Conservation (phyloP, 1,140 invertebrate species). For the Ceratitis capitata region DNA sequence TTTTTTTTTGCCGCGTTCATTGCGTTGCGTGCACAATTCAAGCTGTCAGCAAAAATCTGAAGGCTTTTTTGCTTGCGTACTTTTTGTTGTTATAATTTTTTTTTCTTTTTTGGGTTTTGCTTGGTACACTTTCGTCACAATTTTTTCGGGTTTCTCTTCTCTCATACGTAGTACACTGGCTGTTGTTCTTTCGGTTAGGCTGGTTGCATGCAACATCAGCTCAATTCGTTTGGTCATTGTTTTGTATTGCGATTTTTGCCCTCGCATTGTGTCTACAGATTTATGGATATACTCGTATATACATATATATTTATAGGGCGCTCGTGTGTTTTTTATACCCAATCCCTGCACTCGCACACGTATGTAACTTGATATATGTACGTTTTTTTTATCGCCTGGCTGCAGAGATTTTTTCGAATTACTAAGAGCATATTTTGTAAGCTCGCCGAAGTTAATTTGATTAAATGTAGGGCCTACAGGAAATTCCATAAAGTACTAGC, state of each 20-base stretch:
- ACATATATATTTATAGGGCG: neutral
- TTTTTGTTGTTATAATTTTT: neutral
- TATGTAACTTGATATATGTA: neutral
- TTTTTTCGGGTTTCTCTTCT: no score
- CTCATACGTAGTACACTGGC: no score
- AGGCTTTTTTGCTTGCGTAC: neutral
- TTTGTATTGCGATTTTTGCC: neutral
- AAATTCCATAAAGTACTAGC: neutral
- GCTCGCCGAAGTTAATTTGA: constrained; percentile 28
- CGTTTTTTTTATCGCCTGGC: neutral
- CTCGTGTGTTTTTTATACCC: neutral
- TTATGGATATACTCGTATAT: neutral
- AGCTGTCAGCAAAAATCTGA: constrained; percentile 23
- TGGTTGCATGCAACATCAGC: neutral
- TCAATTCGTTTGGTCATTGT: neutral
- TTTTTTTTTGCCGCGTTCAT: neutral
- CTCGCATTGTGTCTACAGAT: neutral
- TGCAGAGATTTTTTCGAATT: neutral
- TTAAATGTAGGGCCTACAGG: neutral
- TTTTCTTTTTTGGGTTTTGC: no score
- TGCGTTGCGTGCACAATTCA: neutral
- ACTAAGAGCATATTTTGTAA: constrained; percentile 13
- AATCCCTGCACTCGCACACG: neutral
- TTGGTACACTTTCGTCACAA: neutral
- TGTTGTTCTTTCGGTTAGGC: neutral